These are phyloP conservation scores for Elaphurus davidianus DNA, from an alignment of 2,113 vertebrate genomes.

Conservation along the genomic window DNA sequence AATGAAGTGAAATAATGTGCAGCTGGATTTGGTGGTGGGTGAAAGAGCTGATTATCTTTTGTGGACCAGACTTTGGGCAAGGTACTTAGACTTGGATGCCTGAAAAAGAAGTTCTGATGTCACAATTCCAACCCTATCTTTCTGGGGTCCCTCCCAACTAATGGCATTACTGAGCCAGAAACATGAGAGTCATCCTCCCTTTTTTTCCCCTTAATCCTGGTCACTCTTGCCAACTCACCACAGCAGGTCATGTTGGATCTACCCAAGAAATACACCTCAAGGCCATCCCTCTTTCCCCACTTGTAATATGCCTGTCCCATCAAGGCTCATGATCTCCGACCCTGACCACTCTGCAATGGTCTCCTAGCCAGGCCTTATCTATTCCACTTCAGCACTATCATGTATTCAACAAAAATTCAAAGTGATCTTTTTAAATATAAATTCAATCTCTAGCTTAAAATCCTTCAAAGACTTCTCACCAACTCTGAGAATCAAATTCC, in stretches of 20 bases:
- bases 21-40: neutral
- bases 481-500: slow-evolving; percentile 10
- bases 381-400: neutral
- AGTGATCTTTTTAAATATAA: neutral
- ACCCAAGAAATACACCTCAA: neutral
- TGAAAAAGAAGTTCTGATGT: neutral
- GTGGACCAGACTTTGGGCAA: neutral
- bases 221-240: neutral
- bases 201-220: neutral
- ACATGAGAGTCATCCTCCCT: neutral
- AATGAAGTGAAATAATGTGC: neutral
- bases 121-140: neutral
- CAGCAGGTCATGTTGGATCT: neutral
- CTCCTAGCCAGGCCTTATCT: neutral
- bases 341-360: neutral
- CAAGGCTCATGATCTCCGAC: neutral
- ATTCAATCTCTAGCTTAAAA: slow-evolving; percentile 11
- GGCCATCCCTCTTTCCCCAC: neutral
- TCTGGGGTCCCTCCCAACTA: neutral
- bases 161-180: neutral
- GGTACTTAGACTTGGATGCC: neutral
- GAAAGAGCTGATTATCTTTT: neutral
- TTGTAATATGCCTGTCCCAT: neutral
- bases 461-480: neutral
- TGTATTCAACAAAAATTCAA: neutral